Base-by-base conservation (phyloP, 2,888 invertebrate genomes). In the Nomada goodeniana region DNA sequence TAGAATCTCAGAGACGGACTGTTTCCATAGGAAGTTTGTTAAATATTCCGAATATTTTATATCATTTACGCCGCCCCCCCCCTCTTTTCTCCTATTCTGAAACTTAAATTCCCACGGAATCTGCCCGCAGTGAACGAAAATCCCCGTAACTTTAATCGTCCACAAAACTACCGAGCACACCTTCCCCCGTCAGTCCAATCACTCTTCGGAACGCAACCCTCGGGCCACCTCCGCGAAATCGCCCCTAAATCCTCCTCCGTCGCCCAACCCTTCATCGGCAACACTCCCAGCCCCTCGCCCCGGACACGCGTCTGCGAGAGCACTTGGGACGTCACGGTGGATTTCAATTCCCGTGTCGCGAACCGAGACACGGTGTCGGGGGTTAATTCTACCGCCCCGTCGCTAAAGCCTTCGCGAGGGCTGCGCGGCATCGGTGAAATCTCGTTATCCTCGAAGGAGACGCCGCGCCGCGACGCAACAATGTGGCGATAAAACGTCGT, bases 401-500 rank as follows among this genome's bases (percentile, higher is more conserved):
- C 36, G 20, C 20, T 57, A 55, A 65, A 67, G 67, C 47, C 23
- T 67, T 57, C 50, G 57, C 73, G 65, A 53, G 69, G 26, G 26
- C 50, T 44, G 15, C 29, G 47, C 20, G 20, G 18, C 26, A 2
- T 26, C 4, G 18, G 10, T n/a, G 4, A 26, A 64, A 64, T 1
- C 26, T 70, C 26, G n/a, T 44, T 70, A 15, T 50, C n/a, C 26
- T 0, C 36, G n/a, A 26, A 65, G n/a, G 36, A 36, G 36, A 36
- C 36, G 36, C 36, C 36, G 36, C 36, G 36, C 1, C 50, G 63
- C 4, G 53, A 60, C 67, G 77, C 67, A 68, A 78, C 79, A 73
- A 79, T 59, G 36, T n/a, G 72, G 13, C 57, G 44, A 79, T 81
- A 69, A 81, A 81, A 80, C 71, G 69, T 68, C 60, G 15, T 11